Conservation (phyloP, 2,888 invertebrate genomes). For the Tanytarsus gracilentus region DNA sequence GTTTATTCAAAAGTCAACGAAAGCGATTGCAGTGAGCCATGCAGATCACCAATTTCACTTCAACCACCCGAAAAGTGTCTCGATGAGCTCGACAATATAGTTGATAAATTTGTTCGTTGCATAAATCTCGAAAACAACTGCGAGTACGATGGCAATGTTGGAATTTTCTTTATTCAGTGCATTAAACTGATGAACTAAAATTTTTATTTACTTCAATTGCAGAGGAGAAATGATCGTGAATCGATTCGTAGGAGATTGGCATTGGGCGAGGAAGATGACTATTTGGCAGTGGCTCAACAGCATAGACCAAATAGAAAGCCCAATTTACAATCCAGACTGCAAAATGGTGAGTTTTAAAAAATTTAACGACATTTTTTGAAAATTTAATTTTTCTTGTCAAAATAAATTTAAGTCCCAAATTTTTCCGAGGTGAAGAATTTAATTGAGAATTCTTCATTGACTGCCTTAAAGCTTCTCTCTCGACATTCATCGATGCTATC, state of each 20-base stretch:
- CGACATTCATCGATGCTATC: no score
- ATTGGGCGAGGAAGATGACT: slow-evolving; percentile 74
- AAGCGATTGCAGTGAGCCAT: background rate
- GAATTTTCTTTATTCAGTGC: slow-evolving; percentile 2
- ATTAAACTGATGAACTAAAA: background rate
- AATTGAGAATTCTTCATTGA: no score
- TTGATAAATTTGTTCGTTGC: slow-evolving; percentile 50
- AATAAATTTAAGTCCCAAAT: no score
- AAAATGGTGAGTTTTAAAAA: slow-evolving; percentile 56
- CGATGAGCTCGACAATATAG: slow-evolving; percentile 47
- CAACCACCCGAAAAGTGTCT: slow-evolving; percentile 34
- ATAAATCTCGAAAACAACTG: slow-evolving; percentile 45
- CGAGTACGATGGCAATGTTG: slow-evolving; percentile 32
- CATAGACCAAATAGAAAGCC: slow-evolving; percentile 68
- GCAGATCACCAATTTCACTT: slow-evolving; percentile 18
- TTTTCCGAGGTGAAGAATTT: no score
- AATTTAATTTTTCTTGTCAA: no score
- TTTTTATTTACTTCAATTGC: slow-evolving; percentile 36
- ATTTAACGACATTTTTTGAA: background rate
- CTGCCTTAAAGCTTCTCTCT: no score
- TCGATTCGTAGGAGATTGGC: slow-evolving; percentile 83
- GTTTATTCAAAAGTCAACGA: background rate
- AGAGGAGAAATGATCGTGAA: slow-evolving; percentile 86
- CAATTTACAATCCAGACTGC: slow-evolving; percentile 76
- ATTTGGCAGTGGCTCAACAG: slow-evolving; percentile 48